Conservation (phyloP, 2,113 vertebrate genomes). For the Strigops habroptila region DNA sequence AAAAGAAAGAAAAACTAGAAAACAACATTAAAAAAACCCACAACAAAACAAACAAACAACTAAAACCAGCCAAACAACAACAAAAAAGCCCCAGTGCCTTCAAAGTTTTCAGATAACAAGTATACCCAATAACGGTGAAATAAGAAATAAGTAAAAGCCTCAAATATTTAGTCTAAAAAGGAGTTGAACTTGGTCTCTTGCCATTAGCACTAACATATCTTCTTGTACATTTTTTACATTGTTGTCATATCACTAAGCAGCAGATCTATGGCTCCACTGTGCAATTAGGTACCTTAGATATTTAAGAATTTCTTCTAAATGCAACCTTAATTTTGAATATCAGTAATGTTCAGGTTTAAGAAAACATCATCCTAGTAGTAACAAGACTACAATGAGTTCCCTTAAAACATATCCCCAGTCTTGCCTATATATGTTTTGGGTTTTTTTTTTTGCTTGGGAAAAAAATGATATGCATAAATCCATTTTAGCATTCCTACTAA, state of each 20-base stretch:
- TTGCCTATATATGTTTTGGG: not conserved
- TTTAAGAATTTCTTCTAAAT: not conserved
- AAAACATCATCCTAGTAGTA: not conserved
- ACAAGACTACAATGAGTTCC: not conserved
- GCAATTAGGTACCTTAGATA: not conserved
- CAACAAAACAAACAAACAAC: not conserved
- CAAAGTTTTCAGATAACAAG: not conserved
- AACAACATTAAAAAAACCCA: not conserved
- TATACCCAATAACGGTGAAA: not conserved
- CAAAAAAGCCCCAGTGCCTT: not conserved
- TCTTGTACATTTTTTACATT: not conserved
- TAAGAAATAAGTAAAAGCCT: not conserved
- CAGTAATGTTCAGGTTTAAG: not conserved
- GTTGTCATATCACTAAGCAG: not conserved
- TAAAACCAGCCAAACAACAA: not conserved
- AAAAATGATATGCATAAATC: not conserved
- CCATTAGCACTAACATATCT: not conserved
- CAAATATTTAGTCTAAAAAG: not conserved
- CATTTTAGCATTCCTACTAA: not conserved
- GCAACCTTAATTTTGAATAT: not conserved
- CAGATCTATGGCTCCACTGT: not conserved
- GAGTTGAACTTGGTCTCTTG: not conserved
- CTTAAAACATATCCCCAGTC: not conserved
- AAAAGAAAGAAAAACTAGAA: not conserved
- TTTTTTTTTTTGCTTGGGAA: not conserved